Conservation (phyloP, 2,113 vertebrate genomes). For the Rhea americana region DNA sequence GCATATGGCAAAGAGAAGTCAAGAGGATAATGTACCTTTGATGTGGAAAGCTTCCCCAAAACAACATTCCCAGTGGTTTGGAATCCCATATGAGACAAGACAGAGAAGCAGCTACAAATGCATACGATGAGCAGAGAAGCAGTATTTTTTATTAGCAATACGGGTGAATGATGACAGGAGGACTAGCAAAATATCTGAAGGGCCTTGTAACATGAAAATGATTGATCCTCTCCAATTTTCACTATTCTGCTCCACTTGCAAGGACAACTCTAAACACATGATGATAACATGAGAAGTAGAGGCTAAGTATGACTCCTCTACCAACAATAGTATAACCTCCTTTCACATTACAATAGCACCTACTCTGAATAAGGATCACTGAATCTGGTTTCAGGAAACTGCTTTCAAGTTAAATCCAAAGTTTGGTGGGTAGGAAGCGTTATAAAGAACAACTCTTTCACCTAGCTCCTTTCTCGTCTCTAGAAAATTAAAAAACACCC, state of each 20-base stretch:
- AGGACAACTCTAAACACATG: neutral
- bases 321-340: neutral
- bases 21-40: neutral
- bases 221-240: neutral
- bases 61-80: neutral
- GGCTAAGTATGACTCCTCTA: neutral
- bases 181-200: neutral
- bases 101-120: neutral
- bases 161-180: neutral
- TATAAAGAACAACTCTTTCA: neutral
- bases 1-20: neutral
- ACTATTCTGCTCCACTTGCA: neutral
- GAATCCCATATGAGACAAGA: neutral
- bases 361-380: neutral
- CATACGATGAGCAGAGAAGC: neutral
- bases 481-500: neutral
- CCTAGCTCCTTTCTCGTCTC: neutral
- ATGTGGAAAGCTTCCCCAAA: neutral
- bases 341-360: neutral
- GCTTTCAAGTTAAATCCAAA: neutral
- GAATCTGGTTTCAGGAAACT: neutral
- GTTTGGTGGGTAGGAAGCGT: neutral
- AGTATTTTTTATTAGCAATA: neutral
- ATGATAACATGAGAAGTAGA: neutral
- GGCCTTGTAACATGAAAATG: neutral